Conservation (phyloP, 2,797 vertebrate genomes). For the Champsocephalus gunnari region DNA sequence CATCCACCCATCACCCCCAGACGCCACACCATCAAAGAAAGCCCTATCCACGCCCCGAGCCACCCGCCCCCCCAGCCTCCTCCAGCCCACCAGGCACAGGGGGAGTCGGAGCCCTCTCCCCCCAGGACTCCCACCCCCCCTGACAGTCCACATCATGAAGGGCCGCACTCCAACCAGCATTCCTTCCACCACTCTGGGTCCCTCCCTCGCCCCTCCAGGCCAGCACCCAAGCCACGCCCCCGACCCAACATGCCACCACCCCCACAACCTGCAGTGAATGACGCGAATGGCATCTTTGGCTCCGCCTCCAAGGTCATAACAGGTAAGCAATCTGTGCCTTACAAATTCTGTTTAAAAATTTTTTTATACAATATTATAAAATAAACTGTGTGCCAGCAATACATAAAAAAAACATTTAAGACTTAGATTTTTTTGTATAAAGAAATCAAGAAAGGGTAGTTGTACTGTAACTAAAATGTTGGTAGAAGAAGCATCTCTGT, state of each 20-base stretch:
- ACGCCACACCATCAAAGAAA: slow-evolving; percentile 85
- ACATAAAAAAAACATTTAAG: not conserved
- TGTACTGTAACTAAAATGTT: not conserved
- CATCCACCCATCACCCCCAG: slow-evolving; percentile 82
- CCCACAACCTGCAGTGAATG: slow-evolving; percentile 85
- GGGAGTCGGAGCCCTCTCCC: slow-evolving; percentile 84
- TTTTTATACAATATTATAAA: not conserved
- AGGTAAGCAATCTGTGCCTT: slow-evolving; percentile 79
- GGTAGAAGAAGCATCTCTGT: not conserved
- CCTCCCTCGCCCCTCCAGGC: slow-evolving; percentile 88
- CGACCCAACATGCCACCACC: slow-evolving; percentile 93
- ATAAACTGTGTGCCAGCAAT: not conserved
- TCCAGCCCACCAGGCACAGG: slow-evolving; percentile 72
- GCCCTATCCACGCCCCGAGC: slow-evolving; percentile 90
- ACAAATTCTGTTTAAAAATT: not conserved
- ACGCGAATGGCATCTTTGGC: slow-evolving; percentile 71
- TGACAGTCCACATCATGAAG: slow-evolving; percentile 84
- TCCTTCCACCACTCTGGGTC: slow-evolving; percentile 80
- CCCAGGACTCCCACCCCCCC: slow-evolving; percentile 91
- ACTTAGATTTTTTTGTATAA: no score
- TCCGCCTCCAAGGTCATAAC: slow-evolving; percentile 93
- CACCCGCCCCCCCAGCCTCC: slow-evolving; percentile 94
- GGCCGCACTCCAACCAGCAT: slow-evolving; percentile 48
- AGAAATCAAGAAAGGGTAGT: not conserved
- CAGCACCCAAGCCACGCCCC: slow-evolving; percentile 90